Percentiles rank a stretch among this genome's conserved stretches.
These are phyloP conservation scores for Neosilurus hyrtlii DNA, from an alignment of 2,797 vertebrate genomes.

Conservation along the genomic window DNA sequence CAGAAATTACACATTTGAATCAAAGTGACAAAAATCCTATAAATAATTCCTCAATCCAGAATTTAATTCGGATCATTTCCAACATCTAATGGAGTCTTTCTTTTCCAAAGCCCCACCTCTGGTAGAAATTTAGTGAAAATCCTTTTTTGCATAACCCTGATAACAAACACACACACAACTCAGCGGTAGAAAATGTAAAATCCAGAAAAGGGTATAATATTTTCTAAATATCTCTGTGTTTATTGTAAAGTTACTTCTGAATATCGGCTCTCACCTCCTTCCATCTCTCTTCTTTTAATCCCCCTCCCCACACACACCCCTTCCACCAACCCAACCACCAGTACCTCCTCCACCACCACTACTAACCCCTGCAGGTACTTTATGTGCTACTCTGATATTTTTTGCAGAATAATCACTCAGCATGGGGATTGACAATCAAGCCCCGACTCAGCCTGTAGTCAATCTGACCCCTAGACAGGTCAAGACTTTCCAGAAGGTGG, in stretches of 20 bases:
- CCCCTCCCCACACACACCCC: neutral
- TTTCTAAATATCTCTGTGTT: neutral
- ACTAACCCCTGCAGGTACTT: neutral
- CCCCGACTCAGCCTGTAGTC: slow-evolving; percentile 47
- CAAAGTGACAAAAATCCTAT: no score
- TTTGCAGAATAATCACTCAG: slow-evolving; percentile 33
- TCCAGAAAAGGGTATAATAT: neutral
- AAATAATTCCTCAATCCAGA: no score
- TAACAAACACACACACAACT: no score
- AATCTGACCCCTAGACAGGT: slow-evolving; percentile 66
- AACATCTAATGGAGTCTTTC: no score
- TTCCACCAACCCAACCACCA: no score
- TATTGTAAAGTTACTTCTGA: neutral
- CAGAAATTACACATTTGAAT: no score
- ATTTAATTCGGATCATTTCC: no score
- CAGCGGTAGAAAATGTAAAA: no score
- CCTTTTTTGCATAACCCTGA: no score
- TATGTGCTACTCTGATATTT: neutral
- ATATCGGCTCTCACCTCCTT: neutral
- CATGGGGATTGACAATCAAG: slow-evolving; percentile 70
- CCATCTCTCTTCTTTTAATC: neutral
- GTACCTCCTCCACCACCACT: no score
- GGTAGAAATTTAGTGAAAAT: no score
- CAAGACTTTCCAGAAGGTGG: slow-evolving; percentile 71
- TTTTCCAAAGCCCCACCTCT: no score